Evolutionary conservation across 2,797 vertebrate genomes (phyloP).

Genomic region (Atherinosoma microstoma): DNA sequence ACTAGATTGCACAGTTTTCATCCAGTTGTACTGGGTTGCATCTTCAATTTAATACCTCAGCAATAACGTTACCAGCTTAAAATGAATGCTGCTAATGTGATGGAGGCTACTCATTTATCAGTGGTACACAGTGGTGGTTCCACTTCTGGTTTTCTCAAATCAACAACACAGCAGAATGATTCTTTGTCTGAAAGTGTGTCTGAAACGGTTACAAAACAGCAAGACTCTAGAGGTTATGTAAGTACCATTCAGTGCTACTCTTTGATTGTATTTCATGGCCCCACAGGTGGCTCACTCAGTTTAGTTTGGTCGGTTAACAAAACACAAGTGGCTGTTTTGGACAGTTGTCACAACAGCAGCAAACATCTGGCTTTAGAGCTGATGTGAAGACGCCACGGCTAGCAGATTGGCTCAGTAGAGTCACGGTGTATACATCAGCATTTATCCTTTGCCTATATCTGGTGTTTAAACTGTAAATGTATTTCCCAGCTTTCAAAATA

Average conservation of each 20-base stretch:
- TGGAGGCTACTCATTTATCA: too few species aligned
- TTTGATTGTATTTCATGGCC: neutral
- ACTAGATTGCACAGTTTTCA: too few species aligned
- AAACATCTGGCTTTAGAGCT: conserved; percentile 1
- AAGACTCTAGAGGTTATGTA: neutral
- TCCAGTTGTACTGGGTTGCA: too few species aligned
- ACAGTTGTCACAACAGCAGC: conserved; percentile 1
- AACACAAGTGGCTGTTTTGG: neutral
- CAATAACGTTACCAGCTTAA: too few species aligned
- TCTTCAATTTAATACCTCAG: too few species aligned
- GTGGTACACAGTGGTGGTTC: too few species aligned
- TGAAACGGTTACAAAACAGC: neutral
- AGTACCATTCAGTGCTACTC: neutral
- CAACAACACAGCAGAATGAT: neutral
- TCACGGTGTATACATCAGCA: neutral
- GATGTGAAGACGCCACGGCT: too few species aligned
- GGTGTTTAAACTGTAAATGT: neutral
- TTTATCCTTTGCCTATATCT: neutral
- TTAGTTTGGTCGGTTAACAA: too few species aligned
- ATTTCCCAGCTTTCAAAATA: neutral
- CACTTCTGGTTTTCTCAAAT: too few species aligned
- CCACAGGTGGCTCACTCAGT: neutral
- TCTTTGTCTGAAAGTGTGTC: neutral
- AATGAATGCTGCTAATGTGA: too few species aligned
- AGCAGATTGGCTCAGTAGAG: neutral